Conservation (phyloP, 2,797 vertebrate species). For the Hydrocynus forskahlii region DNA sequence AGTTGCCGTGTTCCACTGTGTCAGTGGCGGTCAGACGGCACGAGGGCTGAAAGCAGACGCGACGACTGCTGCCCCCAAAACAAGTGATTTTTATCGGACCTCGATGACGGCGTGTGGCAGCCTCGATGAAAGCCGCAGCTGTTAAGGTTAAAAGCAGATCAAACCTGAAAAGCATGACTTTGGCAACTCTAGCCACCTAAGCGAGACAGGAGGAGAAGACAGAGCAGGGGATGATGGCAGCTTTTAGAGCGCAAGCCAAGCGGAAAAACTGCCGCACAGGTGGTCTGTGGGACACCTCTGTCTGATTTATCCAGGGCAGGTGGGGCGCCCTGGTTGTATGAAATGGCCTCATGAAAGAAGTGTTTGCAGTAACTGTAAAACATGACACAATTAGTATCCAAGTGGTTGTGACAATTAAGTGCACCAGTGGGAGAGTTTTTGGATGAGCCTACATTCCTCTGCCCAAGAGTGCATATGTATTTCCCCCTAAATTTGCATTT, state of each 20-base stretch:
- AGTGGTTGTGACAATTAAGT: neutral
- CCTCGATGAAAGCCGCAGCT: slow-evolving; percentile 53
- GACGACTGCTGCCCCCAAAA: slow-evolving; percentile 25
- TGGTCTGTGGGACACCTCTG: slow-evolving; percentile 72
- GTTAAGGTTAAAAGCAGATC: slow-evolving; percentile 39
- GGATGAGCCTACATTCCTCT: neutral
- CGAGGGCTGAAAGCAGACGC: slow-evolving; percentile 30
- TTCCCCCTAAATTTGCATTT: too few relatives aligned
- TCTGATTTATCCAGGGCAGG: slow-evolving; percentile 63
- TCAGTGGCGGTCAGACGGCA: slow-evolving; percentile 49
- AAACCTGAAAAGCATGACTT: slow-evolving; percentile 50
- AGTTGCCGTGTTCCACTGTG: slow-evolving; percentile 47
- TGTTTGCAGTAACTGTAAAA: slow-evolving; percentile 45
- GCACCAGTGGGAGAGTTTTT: neutral
- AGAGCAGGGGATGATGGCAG: slow-evolving; percentile 67
- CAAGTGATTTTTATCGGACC: slow-evolving; percentile 58
- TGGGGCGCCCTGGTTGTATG: slow-evolving; percentile 62
- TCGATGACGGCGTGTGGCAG: slow-evolving; percentile 51
- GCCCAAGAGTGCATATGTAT: neutral
- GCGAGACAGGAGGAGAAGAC: slow-evolving; percentile 31
- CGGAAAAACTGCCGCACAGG: slow-evolving; percentile 77
- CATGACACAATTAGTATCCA: slow-evolving; percentile 24
- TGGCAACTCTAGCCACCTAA: slow-evolving; percentile 42
- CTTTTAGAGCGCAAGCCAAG: slow-evolving; percentile 72
- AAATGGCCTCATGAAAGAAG: slow-evolving; percentile 42